Percentiles rank a stretch among this genome's conserved stretches.
phyloP scores from a whole-genome alignment of 2,113 vertebrate species.

The Amphilophus citrinellus region DNA sequence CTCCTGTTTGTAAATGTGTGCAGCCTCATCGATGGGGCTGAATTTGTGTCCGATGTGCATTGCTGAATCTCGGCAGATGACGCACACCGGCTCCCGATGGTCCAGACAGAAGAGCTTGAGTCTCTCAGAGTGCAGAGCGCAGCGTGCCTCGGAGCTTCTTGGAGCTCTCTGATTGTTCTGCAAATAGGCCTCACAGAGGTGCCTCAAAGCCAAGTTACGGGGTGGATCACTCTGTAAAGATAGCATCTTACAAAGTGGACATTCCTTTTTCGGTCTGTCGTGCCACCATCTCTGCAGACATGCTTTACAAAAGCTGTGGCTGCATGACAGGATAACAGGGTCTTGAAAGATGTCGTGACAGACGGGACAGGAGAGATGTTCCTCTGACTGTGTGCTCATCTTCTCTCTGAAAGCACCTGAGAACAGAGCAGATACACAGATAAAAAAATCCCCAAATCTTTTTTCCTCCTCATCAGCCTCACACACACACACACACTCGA shows the following conservation, averaged over 20 bases:
- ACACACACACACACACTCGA: not conserved
- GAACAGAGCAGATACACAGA: not conserved
- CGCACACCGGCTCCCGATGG: slow-evolving; percentile 2
- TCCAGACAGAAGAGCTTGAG: slow-evolving; percentile 43
- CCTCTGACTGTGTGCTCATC: not conserved
- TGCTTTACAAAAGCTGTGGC: slow-evolving; percentile 38
- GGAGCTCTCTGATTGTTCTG: not conserved
- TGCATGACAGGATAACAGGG: slow-evolving; percentile 27
- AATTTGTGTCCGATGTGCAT: slow-evolving; percentile 19
- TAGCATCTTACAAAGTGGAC: not conserved
- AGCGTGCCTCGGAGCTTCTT: not conserved
- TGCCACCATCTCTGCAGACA: slow-evolving; percentile 27
- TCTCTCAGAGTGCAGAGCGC: slow-evolving; percentile 28
- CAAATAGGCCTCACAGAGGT: slow-evolving; percentile 6
- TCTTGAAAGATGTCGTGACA: slow-evolving; percentile 27
- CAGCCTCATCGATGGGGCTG: slow-evolving; percentile 19
- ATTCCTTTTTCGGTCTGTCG: fast-evolving
- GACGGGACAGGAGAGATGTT: slow-evolving; percentile 1
- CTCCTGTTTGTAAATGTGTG: not conserved
- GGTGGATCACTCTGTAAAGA: not conserved
- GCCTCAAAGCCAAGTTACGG: slow-evolving; percentile 21
- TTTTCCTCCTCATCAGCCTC: not conserved
- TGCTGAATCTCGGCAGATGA: slow-evolving; percentile 33
- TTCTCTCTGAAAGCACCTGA: not conserved
- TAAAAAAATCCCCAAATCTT: not conserved